These are phyloP conservation scores for Lasaia peninsularis DNA, from an alignment of 1,140 invertebrate genomes.

Conservation along the genomic window DNA sequence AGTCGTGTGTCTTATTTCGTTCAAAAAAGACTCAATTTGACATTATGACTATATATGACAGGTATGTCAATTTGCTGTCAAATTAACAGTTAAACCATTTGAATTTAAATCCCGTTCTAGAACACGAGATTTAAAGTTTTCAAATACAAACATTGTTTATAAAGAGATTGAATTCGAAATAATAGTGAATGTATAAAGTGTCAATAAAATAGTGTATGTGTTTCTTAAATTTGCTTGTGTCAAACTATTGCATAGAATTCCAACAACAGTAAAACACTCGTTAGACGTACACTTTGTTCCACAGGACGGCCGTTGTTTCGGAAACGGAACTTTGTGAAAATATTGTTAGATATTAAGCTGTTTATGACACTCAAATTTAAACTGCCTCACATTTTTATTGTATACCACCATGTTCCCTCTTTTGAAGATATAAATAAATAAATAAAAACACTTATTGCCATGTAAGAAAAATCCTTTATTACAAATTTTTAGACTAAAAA, in stretches of 20 bases:
- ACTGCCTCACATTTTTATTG: conserved; percentile 1
- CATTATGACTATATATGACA: too few species aligned
- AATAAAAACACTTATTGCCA: too few species aligned
- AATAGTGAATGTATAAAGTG: neutral
- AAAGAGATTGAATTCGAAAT: too few species aligned
- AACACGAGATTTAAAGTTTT: neutral
- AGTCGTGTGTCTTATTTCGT: too few species aligned
- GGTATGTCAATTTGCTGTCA: too few species aligned
- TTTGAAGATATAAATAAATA: too few species aligned
- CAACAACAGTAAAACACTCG: conserved; percentile 52
- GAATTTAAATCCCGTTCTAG: neutral
- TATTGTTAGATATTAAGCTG: conserved; percentile 59
- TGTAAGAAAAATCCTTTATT: too few species aligned
- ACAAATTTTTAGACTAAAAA: too few species aligned
- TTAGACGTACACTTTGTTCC: conserved; percentile 49
- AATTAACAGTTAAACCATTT: too few species aligned
- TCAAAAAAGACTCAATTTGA: too few species aligned
- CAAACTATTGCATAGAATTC: conserved; percentile 35
- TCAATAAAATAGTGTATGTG: conserved; percentile 6
- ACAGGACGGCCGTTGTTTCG: conserved; percentile 39
- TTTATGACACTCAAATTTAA: conserved; percentile 30
- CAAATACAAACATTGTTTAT: too few species aligned
- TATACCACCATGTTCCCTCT: too few species aligned
- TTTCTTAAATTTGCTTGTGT: conserved; percentile 24
- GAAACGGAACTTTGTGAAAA: conserved; percentile 56